Conservation (phyloP, 2,888 invertebrate species). For the Meta bourneti region DNA sequence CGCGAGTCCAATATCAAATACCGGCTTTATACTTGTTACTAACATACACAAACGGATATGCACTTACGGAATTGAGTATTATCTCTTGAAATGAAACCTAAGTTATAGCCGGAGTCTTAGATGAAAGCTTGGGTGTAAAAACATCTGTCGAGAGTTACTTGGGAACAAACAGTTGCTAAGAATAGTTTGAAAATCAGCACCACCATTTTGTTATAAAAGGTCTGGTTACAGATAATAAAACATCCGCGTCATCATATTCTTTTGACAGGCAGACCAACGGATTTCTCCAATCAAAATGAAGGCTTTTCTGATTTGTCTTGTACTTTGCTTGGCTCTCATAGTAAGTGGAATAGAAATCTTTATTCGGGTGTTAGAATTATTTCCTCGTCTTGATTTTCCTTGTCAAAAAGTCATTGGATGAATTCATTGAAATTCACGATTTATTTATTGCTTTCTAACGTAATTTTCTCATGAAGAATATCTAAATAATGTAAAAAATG, state of each 20-base stretch:
- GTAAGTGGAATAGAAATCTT: constrained; percentile 18
- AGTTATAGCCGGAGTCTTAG: not conserved
- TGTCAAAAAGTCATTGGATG: no score
- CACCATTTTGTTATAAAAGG: constrained; percentile 17
- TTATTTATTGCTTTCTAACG: no score
- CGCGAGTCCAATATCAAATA: no score
- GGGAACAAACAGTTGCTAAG: constrained; percentile 30
- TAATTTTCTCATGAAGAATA: no score
- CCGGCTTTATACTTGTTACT: no score
- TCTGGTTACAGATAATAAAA: not conserved
- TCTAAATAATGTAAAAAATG: no score
- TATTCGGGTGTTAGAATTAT: not conserved
- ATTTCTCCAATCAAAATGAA: constrained; percentile 14
- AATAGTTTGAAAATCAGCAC: not conserved
- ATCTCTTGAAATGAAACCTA: not conserved
- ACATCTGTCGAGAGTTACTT: constrained; percentile 32
- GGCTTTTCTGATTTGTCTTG: constrained; percentile 21
- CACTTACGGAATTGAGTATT: not conserved
- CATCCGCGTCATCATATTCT: constrained; percentile 18
- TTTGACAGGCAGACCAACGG: constrained; percentile 1
- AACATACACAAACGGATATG: no score
- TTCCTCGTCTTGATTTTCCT: no score
- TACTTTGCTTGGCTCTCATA: constrained; percentile 31
- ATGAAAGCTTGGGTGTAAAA: not conserved
- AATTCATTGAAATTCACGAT: no score